Evolutionary conservation across 53 echinoderm and acorn worm species (phyloP), one percentile per base, ranked within the genome.

Genomic region (Holothuria leucospilota): DNA sequence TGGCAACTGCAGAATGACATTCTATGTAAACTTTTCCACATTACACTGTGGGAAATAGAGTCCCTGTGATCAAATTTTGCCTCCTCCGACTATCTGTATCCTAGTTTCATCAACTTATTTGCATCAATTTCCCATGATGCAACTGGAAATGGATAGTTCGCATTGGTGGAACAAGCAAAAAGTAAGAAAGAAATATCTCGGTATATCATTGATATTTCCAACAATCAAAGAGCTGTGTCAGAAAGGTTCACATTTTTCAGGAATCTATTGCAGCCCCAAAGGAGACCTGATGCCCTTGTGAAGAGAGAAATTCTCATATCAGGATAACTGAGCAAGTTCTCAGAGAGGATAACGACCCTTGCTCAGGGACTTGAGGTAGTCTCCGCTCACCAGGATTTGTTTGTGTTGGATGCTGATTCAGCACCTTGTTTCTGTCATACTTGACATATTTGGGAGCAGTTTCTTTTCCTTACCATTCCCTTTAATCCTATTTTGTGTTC

Each of bases 311-410:
- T 56, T 56, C 56, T 56, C 56, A 56, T 56, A 18, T 56, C 18
- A 18, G 56, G 56, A 56, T 56, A 56, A 18, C 56, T 56, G 56
- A 18, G 56, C 56, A 56, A 56, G 56, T 56, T 56, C 56, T 56
- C 18, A 49, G 27, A 75, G 75, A 81, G 81, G 81, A 59, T 62
- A 81, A 81, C 39, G 62, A 81, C 81, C 81, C 62, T 60, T 60
- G 81, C 81, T 62, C 60, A 14, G 81, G 81, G 62, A 81, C 59
- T 61, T 59, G 62, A 29, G 39, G 25, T 81, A 81, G 81, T 61
- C 81, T 81, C 81, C 39, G 58, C 81, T 27, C 81, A 81, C 81
- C 81, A 81, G 81, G 81, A 59, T 81, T 81, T 81, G 62, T 81
- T 81, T 81, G 75, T 75, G 75, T 75, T 41, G 75, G 26, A n/a